Evolutionary conservation across 2,797 vertebrate species (phyloP), one percentile per base, ranked within the genome.

Genomic region (Lates japonicus): DNA sequence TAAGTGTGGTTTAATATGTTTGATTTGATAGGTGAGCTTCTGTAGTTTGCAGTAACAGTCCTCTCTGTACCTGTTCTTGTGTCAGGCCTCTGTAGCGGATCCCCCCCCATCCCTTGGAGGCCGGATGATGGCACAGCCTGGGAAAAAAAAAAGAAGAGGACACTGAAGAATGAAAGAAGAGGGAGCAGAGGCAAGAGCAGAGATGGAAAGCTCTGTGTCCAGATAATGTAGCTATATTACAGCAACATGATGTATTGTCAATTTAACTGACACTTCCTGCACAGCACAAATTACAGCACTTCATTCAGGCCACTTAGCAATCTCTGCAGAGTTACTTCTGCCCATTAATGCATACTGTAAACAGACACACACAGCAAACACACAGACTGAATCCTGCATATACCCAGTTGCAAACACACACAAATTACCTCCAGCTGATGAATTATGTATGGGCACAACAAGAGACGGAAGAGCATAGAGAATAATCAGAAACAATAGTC

Each of bases 41-140:
- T 73, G 29, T 1, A 7, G 9, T 49, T 48, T 17, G 35, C 61
- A 41, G 63, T 57, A 46, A 48, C 20, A 13, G 13, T 8, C 14
- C 31, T 35, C 41, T 75, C 74, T 64, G 64, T 93, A 96, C 95
- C 95, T 96, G 95, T 81, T 98, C 96, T 37, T 97, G 97, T 64
- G 97, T 98, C 91, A 98, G 94, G 44, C 97, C 97, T 88, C 97
- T 92, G 93, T 98, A 98, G 31, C 97, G 96, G 90, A 98, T 98
- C 44, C 97, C 97, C 97, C 97, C 44, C 97, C 97, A 54, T 98
- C 97, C 90, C 96, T 95, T 1, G 97, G 97, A 11, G 97, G 97
- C 84, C 97, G 95, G 93, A 98, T 98, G 89, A 98, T 97, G 81
- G 95, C 95, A 87, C 97, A 98, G 73, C 97, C 97, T 97, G 88